A percentile compares a stretch with the other conserved stretches of the same genome.
phyloP scores from a whole-genome alignment of 2,797 vertebrate species.

The Protonibea diacanthus region DNA sequence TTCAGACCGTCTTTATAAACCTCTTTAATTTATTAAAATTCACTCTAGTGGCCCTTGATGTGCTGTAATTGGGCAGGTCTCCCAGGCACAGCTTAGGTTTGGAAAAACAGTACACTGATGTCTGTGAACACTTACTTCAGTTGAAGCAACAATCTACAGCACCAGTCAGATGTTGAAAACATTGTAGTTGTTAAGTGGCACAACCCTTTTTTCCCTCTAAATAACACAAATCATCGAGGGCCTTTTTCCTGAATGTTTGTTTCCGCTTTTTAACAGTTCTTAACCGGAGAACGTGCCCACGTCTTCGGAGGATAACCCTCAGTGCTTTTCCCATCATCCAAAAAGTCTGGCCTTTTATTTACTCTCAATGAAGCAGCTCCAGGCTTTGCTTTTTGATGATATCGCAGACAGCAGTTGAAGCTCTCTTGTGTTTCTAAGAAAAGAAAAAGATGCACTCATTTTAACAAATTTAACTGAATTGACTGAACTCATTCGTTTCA shows the following conservation, averaged over 20 bases:
- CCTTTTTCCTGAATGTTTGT: constrained; percentile 39
- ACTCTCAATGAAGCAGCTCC: constrained; percentile 47
- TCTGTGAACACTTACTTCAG: not conserved
- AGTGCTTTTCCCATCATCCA: constrained; percentile 58
- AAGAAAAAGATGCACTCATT: constrained; percentile 55
- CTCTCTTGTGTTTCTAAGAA: constrained; percentile 43
- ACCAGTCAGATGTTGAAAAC: constrained; percentile 10
- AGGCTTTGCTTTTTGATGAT: constrained; percentile 41
- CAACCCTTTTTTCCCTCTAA: not conserved
- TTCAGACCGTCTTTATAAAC: not conserved
- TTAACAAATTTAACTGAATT: constrained; percentile 54
- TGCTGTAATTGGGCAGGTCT: not conserved
- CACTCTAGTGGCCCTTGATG: not conserved
- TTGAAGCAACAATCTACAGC: not conserved
- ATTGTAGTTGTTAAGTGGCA: constrained; percentile 13
- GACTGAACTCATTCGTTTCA: constrained; percentile 48
- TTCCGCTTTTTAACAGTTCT: constrained; percentile 32
- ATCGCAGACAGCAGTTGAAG: constrained; percentile 43
- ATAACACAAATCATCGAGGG: constrained; percentile 20
- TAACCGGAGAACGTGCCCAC: constrained; percentile 22
- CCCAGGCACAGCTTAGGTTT: not conserved
- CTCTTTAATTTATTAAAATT: not conserved
- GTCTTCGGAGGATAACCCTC: constrained; percentile 51
- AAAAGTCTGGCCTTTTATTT: constrained; percentile 55
- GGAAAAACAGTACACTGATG: not conserved